Evolutionary conservation across 2,888 invertebrate genomes (phyloP).

Genomic region (Drosophila rubida): DNA sequence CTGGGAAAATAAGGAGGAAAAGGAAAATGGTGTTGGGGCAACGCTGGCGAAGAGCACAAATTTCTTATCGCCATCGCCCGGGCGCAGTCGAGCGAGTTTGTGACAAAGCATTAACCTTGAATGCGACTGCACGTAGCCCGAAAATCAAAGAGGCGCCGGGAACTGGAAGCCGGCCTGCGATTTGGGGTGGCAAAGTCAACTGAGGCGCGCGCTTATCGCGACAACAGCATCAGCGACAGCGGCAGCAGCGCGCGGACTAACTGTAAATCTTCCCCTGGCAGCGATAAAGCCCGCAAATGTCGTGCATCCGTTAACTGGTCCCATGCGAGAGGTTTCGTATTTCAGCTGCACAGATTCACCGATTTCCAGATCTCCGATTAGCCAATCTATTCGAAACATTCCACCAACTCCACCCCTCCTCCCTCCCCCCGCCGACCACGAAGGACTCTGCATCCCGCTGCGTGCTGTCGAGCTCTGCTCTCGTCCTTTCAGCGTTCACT

Average conservation of each 20-base stretch:
- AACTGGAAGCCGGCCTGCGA: neutral
- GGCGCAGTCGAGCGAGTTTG: slow-evolving; percentile 59
- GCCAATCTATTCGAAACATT: slow-evolving; percentile 18
- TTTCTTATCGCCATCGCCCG: slow-evolving; percentile 60
- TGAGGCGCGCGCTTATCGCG: slow-evolving; percentile 57
- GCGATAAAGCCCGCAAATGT: slow-evolving; percentile 41
- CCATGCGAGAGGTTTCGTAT: slow-evolving; percentile 36
- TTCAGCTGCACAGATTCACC: slow-evolving; percentile 21
- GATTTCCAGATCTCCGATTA: slow-evolving; percentile 13
- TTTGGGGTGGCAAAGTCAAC: slow-evolving; percentile 60
- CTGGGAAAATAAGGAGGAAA: slow-evolving; percentile 18
- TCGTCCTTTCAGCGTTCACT: too few relatives aligned
- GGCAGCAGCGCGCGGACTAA: neutral
- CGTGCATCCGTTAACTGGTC: slow-evolving; percentile 34
- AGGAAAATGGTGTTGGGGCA: slow-evolving; percentile 8
- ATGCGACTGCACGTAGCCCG: slow-evolving; percentile 66
- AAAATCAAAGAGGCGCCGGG: neutral
- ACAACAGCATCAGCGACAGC: slow-evolving; percentile 44
- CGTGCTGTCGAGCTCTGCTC: too few relatives aligned
- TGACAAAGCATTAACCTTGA: slow-evolving; percentile 75
- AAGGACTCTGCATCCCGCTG: neutral
- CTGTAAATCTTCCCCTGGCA: slow-evolving; percentile 39
- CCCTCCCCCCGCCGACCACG: neutral
- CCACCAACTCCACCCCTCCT: too few relatives aligned
- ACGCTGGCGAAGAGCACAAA: slow-evolving; percentile 21